Percentiles rank a stretch among this genome's conserved stretches.
These are phyloP conservation scores for Eumerus sabulonum DNA, from an alignment of 2,888 invertebrate genomes.

Conservation along the genomic window DNA sequence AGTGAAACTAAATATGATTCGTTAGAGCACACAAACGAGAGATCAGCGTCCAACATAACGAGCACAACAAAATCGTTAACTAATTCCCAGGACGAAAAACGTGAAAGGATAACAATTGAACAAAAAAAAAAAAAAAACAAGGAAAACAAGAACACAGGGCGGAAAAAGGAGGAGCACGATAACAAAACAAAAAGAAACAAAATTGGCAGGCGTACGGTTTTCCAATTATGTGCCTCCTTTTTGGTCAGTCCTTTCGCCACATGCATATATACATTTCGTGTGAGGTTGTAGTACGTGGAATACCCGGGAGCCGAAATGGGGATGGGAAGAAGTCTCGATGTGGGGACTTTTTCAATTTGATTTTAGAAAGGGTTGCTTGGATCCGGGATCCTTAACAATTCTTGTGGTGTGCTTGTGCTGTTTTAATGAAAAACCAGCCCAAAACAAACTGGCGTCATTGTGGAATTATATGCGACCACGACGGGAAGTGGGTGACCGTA, in stretches of 20 bases:
- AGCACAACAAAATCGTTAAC: slow-evolving; percentile 56
- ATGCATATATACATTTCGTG: too few species aligned
- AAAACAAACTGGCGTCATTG: too few species aligned
- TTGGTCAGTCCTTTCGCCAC: slow-evolving; percentile 38
- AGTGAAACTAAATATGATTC: slow-evolving; percentile 62
- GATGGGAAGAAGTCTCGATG: not conserved
- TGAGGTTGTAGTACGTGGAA: slow-evolving; percentile 16
- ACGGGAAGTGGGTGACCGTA: too few species aligned
- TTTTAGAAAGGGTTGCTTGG: too few species aligned
- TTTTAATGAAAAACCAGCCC: too few species aligned
- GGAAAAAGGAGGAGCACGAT: slow-evolving; percentile 2
- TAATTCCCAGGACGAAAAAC: slow-evolving; percentile 56
- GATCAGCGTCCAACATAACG: too few species aligned
- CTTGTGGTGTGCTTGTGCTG: too few species aligned
- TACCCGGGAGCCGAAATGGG: slow-evolving; percentile 14
- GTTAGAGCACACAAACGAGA: slow-evolving; percentile 65
- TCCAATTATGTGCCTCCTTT: slow-evolving; percentile 65
- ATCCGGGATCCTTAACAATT: too few species aligned
- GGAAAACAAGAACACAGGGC: not conserved
- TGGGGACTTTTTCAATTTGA: too few species aligned
- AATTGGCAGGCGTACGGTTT: slow-evolving; percentile 57
- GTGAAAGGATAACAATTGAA: slow-evolving; percentile 43
- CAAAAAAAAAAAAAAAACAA: slow-evolving; percentile 31
- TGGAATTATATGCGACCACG: too few species aligned
- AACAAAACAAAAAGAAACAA: slow-evolving; percentile 19